Evolutionary conservation across 2,888 invertebrate genomes (phyloP), one percentile per base, ranked within the genome.

Genomic region (Dolichomitus sp.): DNA sequence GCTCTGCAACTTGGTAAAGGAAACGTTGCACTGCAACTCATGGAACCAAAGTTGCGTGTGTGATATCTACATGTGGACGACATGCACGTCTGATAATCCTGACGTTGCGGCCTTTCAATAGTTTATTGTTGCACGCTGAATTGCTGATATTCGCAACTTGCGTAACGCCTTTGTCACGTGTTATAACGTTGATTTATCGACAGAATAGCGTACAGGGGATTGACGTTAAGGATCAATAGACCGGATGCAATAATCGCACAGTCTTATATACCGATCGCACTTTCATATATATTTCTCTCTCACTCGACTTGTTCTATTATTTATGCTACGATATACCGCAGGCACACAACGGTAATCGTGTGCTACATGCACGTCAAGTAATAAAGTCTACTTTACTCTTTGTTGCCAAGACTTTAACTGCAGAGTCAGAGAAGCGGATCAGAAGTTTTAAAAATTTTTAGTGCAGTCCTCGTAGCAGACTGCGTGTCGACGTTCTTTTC

Each of bases 401-500:
- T 42, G 65, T 72, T 66, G 57, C 48, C 42, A 42, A 48, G 70
- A 23, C 42, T 59, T 40, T 61, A 27, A 45, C 68, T 66, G 45
- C 23, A 59, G 50, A 66, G 48, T 57, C 70, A 17, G 57, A n/a
- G 17, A 70, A 57, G n/a, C 42, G 54, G n/a, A 17, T 54, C 54
- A 23, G 27, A 54, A 17, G 23, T 68, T 7, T 33, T 37, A 52
- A 23, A 37, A 66, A 17, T 65, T 45, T 30, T 63, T 63, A 77
- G 42, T 45, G 52, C 42, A 17, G 52, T 50, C 27, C 14, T 40
- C 37, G 19, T 42, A 45, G 70, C 75, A 80, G 80, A 80, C 80
- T 80, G 80, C 80, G 80, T 48, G 80, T 80, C 80, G 80, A 70
- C 74, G 48, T 48, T 65, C 48, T 57, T 69, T 61, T 45, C 48